Evolutionary conservation across 2,888 invertebrate species (phyloP), one percentile per base, ranked within the genome.

Genomic region (Epirrhoe alternata): DNA sequence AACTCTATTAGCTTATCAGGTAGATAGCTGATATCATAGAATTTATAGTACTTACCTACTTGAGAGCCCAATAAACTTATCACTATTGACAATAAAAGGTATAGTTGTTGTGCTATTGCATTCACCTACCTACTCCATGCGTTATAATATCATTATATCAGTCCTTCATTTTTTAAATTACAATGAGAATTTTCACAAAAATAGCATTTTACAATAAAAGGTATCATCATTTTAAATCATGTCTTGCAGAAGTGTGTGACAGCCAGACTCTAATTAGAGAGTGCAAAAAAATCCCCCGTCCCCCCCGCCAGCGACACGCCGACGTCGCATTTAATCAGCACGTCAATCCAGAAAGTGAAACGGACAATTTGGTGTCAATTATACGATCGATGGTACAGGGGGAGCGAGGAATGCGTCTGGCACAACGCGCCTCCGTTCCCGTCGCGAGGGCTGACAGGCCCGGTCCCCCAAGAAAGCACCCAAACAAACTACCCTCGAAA

Each of bases 351-450:
- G 78, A 79, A 81, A 84, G 75, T 83, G 78, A 81, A 71, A 80
- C 83, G 83, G 81, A 83, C 83, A 76, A 83, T 86, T 87, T 81
- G 74, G 80, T 81, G 82, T 85, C 81, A 80, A 85, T 86, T 84
- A 84, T 82, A 74, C 80, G 82, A 87, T 89, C 88, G 87, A 86
- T 88, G 78, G 75, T 75, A 77, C 77, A 75, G 80, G 77, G 81
- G 85, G 83, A 79, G 77, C 76, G 77, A 72, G 75, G 77, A 75
- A 70, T 74, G 77, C 70, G 86, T 86, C 86, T 87, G 87, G 81
- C 80, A 76, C 77, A 81, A 74, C 72, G 72, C 66, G 64, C 71
- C 73, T 70, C 75, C 59, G 64, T 64, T 69, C 35, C 50, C 14
- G 24, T 66, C 35, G 61, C 57, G 68, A 72, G 76, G 80, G 76